Percentiles rank a stretch among this genome's conserved stretches.
Evolutionary conservation across 1,140 invertebrate species (phyloP).

Genomic region (Alviniconcha marisindica): DNA sequence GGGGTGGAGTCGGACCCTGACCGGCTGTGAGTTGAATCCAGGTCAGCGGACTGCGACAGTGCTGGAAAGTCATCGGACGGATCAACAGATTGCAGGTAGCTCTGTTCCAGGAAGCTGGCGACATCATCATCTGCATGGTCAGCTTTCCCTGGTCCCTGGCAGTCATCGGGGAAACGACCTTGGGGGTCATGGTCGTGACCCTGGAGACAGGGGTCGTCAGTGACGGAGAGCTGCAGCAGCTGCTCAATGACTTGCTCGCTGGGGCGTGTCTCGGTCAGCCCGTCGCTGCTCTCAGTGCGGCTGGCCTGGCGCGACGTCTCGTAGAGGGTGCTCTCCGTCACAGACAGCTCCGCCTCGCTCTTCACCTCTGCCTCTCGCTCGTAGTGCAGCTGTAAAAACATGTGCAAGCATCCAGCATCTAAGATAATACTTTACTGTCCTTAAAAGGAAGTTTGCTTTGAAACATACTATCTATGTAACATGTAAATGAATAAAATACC

Average conservation of each 20-base stretch:
- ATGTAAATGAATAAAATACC: too few relatives aligned
- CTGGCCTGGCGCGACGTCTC: slow-evolving; percentile 71
- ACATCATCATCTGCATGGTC: neutral
- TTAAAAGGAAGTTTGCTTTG: too few relatives aligned
- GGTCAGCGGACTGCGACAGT: neutral
- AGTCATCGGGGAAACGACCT: neutral
- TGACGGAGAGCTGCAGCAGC: slow-evolving; percentile 37
- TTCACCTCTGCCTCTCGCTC: slow-evolving; percentile 31
- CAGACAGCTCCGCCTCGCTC: slow-evolving; percentile 53
- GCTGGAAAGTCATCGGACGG: neutral
- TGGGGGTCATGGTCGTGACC: neutral
- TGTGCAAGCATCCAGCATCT: neutral
- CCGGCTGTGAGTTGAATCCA: neutral
- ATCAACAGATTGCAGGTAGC: neutral
- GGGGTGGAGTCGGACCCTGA: slow-evolving; percentile 8
- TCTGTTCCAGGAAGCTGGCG: too few relatives aligned
- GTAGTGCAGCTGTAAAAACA: slow-evolving; percentile 27
- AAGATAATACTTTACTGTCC: too few relatives aligned
- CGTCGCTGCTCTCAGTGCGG: slow-evolving; percentile 69
- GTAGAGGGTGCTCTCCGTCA: slow-evolving; percentile 63
- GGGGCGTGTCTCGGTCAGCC: slow-evolving; percentile 44
- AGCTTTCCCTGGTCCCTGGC: neutral
- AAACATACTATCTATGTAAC: too few relatives aligned
- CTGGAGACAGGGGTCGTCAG: neutral
- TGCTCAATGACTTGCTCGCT: slow-evolving; percentile 52